Evolutionary conservation across 2,113 vertebrate genomes (phyloP).

Genomic region (Catharus bicknelli): DNA sequence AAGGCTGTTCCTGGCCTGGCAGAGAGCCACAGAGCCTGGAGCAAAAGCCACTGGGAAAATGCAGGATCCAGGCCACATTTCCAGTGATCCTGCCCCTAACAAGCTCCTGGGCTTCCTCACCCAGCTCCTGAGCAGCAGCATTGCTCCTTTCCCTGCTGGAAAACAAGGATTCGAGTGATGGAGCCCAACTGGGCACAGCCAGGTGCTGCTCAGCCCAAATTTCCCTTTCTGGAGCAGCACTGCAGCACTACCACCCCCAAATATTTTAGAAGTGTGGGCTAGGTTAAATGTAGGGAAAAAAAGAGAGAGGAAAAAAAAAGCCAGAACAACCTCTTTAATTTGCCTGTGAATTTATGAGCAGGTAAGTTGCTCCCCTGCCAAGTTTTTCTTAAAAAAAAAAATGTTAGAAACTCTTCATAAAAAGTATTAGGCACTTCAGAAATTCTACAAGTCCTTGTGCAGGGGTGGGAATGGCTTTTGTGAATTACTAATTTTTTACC

Average conservation of each 20-base stretch:
- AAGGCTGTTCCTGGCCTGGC: not conserved
- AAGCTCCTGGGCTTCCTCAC: not conserved
- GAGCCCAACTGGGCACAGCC: not conserved
- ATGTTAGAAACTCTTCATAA: not conserved
- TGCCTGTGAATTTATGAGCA: not conserved
- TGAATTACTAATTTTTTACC: not conserved
- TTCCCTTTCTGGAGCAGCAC: not conserved
- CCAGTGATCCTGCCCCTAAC: not conserved
- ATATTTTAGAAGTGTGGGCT: not conserved
- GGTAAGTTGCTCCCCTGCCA: not conserved
- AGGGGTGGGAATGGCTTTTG: not conserved
- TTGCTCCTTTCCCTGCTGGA: not conserved
- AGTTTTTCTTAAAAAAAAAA: not conserved
- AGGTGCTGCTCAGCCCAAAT: rapidly evolving
- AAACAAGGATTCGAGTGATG: not conserved
- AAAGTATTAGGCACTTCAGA: not conserved
- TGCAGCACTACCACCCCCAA: not conserved
- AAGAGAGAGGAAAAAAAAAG: not conserved
- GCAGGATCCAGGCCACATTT: not conserved
- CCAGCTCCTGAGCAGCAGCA: not conserved
- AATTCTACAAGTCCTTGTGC: not conserved
- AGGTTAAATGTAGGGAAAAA: not conserved
- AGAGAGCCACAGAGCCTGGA: not conserved
- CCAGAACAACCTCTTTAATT: not conserved
- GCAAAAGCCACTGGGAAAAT: not conserved